phyloP scores from a whole-genome alignment of 2,888 invertebrate genomes.

The Chaetoderma sp. region DNA sequence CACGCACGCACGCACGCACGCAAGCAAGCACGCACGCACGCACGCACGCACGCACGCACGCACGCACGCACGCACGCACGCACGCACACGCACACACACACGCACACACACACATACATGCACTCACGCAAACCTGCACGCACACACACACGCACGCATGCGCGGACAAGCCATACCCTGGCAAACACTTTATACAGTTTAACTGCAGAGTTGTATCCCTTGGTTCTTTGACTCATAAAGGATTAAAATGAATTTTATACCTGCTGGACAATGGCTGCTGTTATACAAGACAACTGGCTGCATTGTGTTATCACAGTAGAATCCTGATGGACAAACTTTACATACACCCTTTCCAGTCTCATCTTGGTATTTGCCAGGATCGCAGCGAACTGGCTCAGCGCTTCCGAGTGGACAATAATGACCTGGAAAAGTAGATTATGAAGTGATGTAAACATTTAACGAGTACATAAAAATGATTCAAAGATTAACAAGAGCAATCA shows the following conservation, averaged over 20 bases:
- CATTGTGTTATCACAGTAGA: slow-evolving; percentile 56
- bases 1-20: too few species aligned
- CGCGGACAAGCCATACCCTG: slow-evolving; percentile 61
- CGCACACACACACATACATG: too few species aligned
- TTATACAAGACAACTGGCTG: slow-evolving; percentile 61
- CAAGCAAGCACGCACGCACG: too few species aligned
- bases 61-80: too few species aligned
- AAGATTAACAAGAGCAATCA: too few species aligned
- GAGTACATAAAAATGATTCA: too few species aligned
- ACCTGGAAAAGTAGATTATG: slow-evolving; percentile 53
- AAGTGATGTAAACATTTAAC: slow-evolving; percentile 4
- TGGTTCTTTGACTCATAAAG: too few species aligned
- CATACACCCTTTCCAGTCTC: slow-evolving; percentile 55
- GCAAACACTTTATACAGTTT: slow-evolving; percentile 56
- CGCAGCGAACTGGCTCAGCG: slow-evolving; percentile 55
- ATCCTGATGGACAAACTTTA: slow-evolving; percentile 54
- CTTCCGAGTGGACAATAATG: slow-evolving; percentile 59
- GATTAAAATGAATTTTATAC: too few species aligned
- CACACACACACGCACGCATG: too few species aligned
- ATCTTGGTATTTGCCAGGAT: slow-evolving; percentile 63
- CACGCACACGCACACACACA: too few species aligned
- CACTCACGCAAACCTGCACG: too few species aligned
- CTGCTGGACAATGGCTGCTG: slow-evolving; percentile 56
- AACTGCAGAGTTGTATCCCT: slow-evolving; percentile 22
- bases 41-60: too few species aligned